Base-by-base conservation (phyloP, 2,113 vertebrate genomes). In the Phaetusa simplex region DNA sequence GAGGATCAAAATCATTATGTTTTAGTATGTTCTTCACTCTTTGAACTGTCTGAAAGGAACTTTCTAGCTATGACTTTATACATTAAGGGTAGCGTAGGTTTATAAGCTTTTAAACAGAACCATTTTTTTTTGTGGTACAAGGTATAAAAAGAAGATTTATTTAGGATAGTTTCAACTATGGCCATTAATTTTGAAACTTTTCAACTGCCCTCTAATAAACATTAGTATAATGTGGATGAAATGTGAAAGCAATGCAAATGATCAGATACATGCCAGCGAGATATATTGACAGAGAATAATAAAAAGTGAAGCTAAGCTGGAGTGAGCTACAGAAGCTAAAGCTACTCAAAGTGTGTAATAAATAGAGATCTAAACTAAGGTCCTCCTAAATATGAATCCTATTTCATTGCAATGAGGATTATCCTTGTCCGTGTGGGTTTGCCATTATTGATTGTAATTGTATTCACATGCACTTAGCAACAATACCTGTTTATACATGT, bases 381-480 rank as follows among this genome's bases (percentile, higher is more conserved):
- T 65, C 20, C 72, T 92, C 90, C 92, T 84, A 96, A 92, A 91
- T 69, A 86, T 42, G 47, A 93, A 95, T 84, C 43, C 61, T 76
- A 14, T 72, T 83, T 80, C 45, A 49, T 58, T 89, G 45, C 92
- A 95, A 91, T 32, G 18, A 80, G 42, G 38, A 89, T 97, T 93
- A 91, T 55, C 66, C n/a, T 55, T 79, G 42, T 65, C 52, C n/a
- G 24, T 79, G 17, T 29, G 61, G 94, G n/a, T 82, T 95, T 88
- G 42, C 84, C 80, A 42, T 64, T 91, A 91, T 85, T 76, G 81
- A 82, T 70, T 0, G 1, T 70, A 97, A 80, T 90, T 91, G 72
- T 32, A 93, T 66, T 50, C 12, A 24, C 32, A 71, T 34, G 64
- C 14, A 53, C 32, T 81, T 73, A 72, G 71, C 42, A 95, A 91